A percentile compares a stretch with the other conserved stretches of the same genome.
Evolutionary conservation across 2,888 invertebrate species (phyloP).

Genomic region (Drosophila ustulata): DNA sequence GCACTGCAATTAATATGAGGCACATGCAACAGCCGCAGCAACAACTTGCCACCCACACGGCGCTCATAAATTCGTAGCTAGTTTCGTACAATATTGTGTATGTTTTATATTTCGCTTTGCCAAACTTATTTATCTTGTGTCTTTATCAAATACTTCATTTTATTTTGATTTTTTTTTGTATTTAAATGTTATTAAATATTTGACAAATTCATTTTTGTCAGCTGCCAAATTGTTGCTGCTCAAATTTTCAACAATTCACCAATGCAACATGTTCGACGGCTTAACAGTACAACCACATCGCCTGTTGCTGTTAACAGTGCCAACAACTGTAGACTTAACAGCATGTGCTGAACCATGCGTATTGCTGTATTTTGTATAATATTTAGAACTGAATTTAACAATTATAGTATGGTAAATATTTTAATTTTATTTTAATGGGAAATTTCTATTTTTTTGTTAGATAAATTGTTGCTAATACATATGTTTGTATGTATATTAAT

Average conservation of each 20-base stretch:
- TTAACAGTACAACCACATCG: conserved; percentile 32
- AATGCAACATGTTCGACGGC: conserved; percentile 63
- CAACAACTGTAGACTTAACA: conserved; percentile 10
- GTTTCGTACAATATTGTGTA: not conserved
- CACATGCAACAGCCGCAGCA: conserved; percentile 43
- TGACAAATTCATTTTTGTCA: conserved; percentile 1
- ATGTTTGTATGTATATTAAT: too few relatives aligned
- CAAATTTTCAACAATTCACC: conserved; percentile 47
- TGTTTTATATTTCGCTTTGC: conserved; percentile 6
- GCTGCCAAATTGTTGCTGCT: not conserved
- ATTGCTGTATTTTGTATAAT: not conserved
- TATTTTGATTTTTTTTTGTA: not conserved
- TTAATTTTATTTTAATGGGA: too few relatives aligned
- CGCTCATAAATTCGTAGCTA: conserved; percentile 23
- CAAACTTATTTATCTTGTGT: not conserved
- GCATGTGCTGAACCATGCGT: not conserved
- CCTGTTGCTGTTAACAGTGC: conserved; percentile 35
- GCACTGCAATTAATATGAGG: conserved; percentile 69
- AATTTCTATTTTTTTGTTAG: too few relatives aligned
- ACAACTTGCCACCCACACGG: conserved; percentile 50
- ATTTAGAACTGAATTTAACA: not conserved
- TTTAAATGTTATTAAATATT: conserved; percentile 9
- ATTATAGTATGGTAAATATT: not conserved
- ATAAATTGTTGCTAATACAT: too few relatives aligned
- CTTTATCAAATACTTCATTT: not conserved